Evolutionary conservation across 2,113 vertebrate genomes (phyloP), one percentile per base, ranked within the genome.

Genomic region (Phalacrocorax pelagicus): DNA sequence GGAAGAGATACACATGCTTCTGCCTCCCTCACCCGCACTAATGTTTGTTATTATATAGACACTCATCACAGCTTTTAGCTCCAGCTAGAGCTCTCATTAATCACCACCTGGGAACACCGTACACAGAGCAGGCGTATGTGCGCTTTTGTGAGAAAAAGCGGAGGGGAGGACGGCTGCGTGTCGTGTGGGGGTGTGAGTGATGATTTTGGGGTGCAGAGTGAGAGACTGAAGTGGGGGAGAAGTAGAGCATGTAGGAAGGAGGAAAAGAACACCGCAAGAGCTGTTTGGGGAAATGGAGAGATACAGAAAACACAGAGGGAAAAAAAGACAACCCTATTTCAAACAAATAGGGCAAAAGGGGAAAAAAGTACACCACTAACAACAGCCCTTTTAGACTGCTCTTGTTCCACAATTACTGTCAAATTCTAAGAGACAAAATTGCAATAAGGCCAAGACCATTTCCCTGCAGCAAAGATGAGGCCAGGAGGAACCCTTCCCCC

Each of bases 151-250:
- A 94, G 92, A 38, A 67, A 36, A 71, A 90, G 70, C 15, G 9
- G 77, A 90, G 86, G 49, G 83, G 58, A 92, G 65, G 86, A 90
- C 5, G 36, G 46, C 46, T 94, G 66, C 12, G 7, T 51, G 70
- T 51, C 0, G 0, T 94, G 86, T 69, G 92, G 92, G 90, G 91
- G 86, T 72, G 83, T 89, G 89, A 94, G 86, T 95, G 92, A 95
- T 89, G 78, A 94, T 91, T 96, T 96, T 85, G 88, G 94, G 94
- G 88, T 94, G 54, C 91, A n/a, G 62, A 95, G 91, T 57, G 96
- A 97, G 88, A 96, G 94, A 95, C 86, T 94, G 91, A 91, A 91
- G 81, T 65, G 54, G 84, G 66, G 83, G 84, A 97, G 83, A 96
- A 72, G 44, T 71, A 78, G 65, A 79, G 32, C 1, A 1, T 58